phyloP scores from a whole-genome alignment of 92 coral and sea anemone genomes.

The Heteractis magnifica region DNA sequence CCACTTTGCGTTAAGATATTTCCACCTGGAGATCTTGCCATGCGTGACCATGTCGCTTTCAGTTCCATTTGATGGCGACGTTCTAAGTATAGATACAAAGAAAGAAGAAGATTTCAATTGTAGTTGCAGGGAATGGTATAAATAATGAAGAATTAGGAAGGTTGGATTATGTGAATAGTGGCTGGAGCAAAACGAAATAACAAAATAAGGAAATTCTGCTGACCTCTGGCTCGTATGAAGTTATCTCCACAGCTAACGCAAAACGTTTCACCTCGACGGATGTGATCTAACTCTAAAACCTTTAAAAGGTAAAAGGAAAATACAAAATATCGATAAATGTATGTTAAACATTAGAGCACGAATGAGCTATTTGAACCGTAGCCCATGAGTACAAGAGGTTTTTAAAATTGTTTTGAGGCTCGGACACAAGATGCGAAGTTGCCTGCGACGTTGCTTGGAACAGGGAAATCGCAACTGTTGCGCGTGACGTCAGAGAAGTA shows the following conservation, averaged over 20 bases:
- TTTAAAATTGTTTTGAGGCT: too few species aligned
- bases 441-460: too few species aligned
- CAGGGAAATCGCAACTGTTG: too few species aligned
- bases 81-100: conserved; percentile 44
- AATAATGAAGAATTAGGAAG: too few species aligned
- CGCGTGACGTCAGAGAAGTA: too few species aligned
- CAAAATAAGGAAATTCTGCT: neutral
- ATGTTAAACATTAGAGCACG: too few species aligned
- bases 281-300: conserved; percentile 38
- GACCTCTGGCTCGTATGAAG: conserved; percentile 86
- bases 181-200: too few species aligned
- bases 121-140: neutral
- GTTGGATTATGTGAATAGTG: too few species aligned
- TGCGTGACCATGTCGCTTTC: conserved; percentile 96
- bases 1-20: conserved; percentile 63
- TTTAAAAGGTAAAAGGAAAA: neutral
- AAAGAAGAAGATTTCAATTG: neutral
- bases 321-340: neutral
- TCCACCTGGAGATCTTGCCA: conserved; percentile 84
- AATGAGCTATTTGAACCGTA: too few species aligned
- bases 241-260: conserved; percentile 91
- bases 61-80: conserved; percentile 85
- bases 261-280: conserved; percentile 62
- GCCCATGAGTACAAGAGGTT: too few species aligned
- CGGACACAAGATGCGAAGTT: too few species aligned